Percentiles rank a stretch among this genome's conserved stretches.
These are phyloP conservation scores for Phyllotreta striolata DNA, from an alignment of 2,888 invertebrate genomes.

Conservation along the genomic window DNA sequence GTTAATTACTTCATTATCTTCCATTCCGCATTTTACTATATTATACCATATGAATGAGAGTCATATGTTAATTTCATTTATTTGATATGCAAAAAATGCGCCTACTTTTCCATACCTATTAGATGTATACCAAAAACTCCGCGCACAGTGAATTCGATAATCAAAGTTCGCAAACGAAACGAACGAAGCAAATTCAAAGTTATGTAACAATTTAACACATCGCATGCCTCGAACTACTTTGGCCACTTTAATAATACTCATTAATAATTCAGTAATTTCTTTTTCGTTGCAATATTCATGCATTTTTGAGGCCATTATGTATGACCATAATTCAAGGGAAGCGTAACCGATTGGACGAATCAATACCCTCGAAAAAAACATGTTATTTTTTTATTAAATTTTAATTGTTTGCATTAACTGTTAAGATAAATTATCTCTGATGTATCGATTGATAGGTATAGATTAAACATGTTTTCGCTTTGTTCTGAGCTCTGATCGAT, in stretches of 20 bases:
- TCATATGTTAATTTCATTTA: too few species aligned
- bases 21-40: slow-evolving; percentile 15
- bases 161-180: not conserved
- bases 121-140: too few species aligned
- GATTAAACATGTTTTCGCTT: too few species aligned
- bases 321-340: slow-evolving; percentile 40
- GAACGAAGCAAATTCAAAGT: slow-evolving; percentile 36
- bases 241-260: slow-evolving; percentile 43
- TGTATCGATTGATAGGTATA: too few species aligned
- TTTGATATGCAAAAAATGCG: too few species aligned
- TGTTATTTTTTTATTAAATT: too few species aligned
- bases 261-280: slow-evolving; percentile 48
- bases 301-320: slow-evolving; percentile 41
- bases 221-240: slow-evolving; percentile 42
- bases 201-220: slow-evolving; percentile 41
- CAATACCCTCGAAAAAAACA: slow-evolving; percentile 21
- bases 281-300: slow-evolving; percentile 42
- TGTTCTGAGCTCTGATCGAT: too few species aligned
- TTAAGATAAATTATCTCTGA: too few species aligned
- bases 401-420: not conserved
- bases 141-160: too few species aligned
- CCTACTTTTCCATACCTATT: too few species aligned
- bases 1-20: slow-evolving; percentile 22
- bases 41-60: too few species aligned
- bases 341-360: slow-evolving; percentile 23